Evolutionary conservation across 2,888 invertebrate species (phyloP).

Genomic region (Beris morrisii): DNA sequence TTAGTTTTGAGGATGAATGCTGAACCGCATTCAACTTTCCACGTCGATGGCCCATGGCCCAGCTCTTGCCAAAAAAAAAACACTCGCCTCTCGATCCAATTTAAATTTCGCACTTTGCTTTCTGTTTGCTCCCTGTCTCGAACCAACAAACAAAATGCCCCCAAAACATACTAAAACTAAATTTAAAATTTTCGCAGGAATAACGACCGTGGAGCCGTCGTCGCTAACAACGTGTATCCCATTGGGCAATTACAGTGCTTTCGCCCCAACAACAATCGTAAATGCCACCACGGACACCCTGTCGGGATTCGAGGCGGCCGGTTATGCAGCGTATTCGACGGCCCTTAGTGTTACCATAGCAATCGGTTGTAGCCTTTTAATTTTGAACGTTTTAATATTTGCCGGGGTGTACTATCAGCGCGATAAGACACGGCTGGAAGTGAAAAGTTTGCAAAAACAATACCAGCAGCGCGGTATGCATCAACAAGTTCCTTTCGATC

Average conservation of each 20-base stretch:
- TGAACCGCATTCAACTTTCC: too few species aligned
- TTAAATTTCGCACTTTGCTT: not conserved
- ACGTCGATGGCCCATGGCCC: too few species aligned
- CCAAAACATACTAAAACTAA: not conserved
- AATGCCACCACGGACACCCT: conserved; percentile 76
- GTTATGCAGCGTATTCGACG: conserved; percentile 84
- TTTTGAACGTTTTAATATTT: conserved; percentile 90
- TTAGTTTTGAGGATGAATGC: too few species aligned
- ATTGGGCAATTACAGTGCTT: conserved; percentile 57
- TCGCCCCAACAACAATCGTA: conserved; percentile 60
- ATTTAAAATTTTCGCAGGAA: conserved; percentile 43
- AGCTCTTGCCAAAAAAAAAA: too few species aligned
- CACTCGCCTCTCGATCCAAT: not conserved
- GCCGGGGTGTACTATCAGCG: conserved; percentile 93
- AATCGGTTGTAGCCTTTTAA: conserved; percentile 88
- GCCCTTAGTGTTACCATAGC: conserved; percentile 92
- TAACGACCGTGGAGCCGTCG: conserved; percentile 56
- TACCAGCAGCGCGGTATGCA: conserved; percentile 68
- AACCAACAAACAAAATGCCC: not conserved
- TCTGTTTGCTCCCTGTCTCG: not conserved
- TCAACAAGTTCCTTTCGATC: conserved; percentile 66
- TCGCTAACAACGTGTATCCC: conserved; percentile 60
- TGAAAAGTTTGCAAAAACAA: conserved; percentile 75
- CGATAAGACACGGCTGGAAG: conserved; percentile 80
- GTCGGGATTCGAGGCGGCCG: conserved; percentile 78